Percentiles rank a stretch among this genome's conserved stretches.
Evolutionary conservation across 2,113 vertebrate species (phyloP).

Genomic region (Oostethus manadensis): DNA sequence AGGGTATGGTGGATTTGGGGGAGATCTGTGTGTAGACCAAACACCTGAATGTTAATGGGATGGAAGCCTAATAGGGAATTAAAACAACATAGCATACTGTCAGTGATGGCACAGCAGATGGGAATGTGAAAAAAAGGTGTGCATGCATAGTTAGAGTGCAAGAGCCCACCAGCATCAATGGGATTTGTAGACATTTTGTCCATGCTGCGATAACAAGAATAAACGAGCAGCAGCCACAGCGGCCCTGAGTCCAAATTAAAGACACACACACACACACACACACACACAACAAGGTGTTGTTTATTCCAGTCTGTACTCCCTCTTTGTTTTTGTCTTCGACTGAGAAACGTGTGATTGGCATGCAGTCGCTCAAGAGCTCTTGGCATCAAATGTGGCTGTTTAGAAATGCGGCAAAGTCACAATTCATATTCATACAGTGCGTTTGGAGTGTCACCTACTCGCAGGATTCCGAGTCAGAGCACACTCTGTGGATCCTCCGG

Average conservation of each 20-base stretch:
- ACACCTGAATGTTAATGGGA: too few relatives aligned
- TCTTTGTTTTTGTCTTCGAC: constrained; percentile 19
- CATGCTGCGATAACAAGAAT: constrained; percentile 28
- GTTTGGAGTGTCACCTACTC: constrained; percentile 55
- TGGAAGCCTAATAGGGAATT: too few relatives aligned
- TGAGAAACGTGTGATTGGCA: constrained; percentile 45
- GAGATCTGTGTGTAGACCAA: too few relatives aligned
- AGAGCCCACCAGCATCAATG: constrained; percentile 7
- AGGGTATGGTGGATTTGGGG: too few relatives aligned
- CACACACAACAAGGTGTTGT: constrained; percentile 10
- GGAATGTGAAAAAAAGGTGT: too few relatives aligned
- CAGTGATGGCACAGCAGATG: too few relatives aligned
- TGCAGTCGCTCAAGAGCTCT: constrained; percentile 42
- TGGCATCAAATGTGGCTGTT: constrained; percentile 37
- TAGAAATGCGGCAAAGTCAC: constrained; percentile 45
- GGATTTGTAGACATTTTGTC: constrained; percentile 26
- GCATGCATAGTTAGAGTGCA: constrained; percentile 5
- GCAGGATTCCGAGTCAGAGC: constrained; percentile 39
- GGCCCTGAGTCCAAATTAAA: constrained; percentile 21
- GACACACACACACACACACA: neutral
- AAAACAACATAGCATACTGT: too few relatives aligned
- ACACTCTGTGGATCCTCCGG: constrained; percentile 28
- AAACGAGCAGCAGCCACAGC: constrained; percentile 16
- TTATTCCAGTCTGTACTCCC: constrained; percentile 6
- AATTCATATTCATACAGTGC: constrained; percentile 54